Base-by-base conservation (phyloP, 1,140 invertebrate genomes). In the Cydia pomonella region DNA sequence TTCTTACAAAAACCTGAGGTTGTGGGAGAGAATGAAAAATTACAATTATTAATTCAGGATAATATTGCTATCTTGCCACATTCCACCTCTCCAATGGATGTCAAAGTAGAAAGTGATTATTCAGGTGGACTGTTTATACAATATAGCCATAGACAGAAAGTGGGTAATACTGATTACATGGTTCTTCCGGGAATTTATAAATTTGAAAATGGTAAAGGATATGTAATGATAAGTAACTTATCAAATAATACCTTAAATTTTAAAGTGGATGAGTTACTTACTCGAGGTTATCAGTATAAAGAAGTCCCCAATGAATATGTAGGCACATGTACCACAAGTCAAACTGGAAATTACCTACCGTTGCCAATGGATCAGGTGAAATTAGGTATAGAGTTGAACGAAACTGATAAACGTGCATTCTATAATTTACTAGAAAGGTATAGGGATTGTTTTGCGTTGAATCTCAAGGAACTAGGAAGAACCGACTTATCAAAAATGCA, bases 401-500 rank as follows among this genome's bases (percentile, higher is more conserved):
- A 41, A 41, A 41, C 38, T 38, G 27, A 59, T 7, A 38, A 33
- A 73, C 27, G 73, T n/a, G n/a, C 73, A 38, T 63, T 73, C n/a
- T 10, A 63, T 33, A 18, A 59, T 6, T 38, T 73, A 38, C 29
- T 73, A 62, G 9, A 33, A 6, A 62, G n/a, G n/a, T 73, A 62
- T 25, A 59, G 73, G 13, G 73, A 63, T 62, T 73, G 53, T 38
- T 80, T 80, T 76, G 74, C 76, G 73, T 25, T 77, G 18, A 74
- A 25, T 29, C 64, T 64, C 0, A 71, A 13, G 13, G 77, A 85
- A 59, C 38, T 85, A 7, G 84, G 82, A 5, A 59, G 73, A 9
- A 77, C 81, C 0, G 81, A 79, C 44, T 33, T 47, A 10, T 38
- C 75, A 4, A 71, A 80, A 50, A 85, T 85, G 75, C 38, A 76